phyloP scores from a whole-genome alignment of 1,140 invertebrate species.

The Leptoteleia sp. region DNA sequence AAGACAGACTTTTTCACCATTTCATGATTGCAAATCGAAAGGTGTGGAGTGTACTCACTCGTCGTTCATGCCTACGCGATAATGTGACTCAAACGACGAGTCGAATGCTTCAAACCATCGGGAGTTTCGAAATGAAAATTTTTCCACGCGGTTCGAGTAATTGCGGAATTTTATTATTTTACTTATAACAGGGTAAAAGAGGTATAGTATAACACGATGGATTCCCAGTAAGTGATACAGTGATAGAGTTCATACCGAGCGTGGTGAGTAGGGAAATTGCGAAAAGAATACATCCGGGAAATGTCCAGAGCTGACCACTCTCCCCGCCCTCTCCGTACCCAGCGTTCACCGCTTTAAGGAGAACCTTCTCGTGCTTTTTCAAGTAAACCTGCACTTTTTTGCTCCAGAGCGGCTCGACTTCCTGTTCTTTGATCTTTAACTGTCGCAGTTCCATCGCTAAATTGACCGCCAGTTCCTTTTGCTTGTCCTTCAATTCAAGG shows the following conservation, averaged over 20 bases:
- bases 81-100: no score
- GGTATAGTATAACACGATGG: no score
- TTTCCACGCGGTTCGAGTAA: no score
- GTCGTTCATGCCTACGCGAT: no score
- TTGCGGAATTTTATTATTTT: no score
- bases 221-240: no score
- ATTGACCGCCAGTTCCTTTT: conserved; percentile 80
- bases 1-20: no score
- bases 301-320: conserved; percentile 83
- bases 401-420: conserved; percentile 80
- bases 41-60: no score
- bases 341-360: conserved; percentile 81
- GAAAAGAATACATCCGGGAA: conserved; percentile 84
- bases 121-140: no score
- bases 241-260: conserved; percentile 78
- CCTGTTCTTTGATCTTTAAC: conserved; percentile 74
- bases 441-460: conserved; percentile 82
- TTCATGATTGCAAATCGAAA: no score
- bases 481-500: conserved; percentile 78
- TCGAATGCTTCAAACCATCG: no score
- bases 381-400: conserved; percentile 82
- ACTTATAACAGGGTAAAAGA: no score
- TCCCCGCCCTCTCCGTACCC: conserved; percentile 82
- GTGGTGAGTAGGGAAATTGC: conserved; percentile 84
- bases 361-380: conserved; percentile 80